Base-by-base conservation (phyloP, 2,113 vertebrate genomes). In the Oryzias celebensis region DNA sequence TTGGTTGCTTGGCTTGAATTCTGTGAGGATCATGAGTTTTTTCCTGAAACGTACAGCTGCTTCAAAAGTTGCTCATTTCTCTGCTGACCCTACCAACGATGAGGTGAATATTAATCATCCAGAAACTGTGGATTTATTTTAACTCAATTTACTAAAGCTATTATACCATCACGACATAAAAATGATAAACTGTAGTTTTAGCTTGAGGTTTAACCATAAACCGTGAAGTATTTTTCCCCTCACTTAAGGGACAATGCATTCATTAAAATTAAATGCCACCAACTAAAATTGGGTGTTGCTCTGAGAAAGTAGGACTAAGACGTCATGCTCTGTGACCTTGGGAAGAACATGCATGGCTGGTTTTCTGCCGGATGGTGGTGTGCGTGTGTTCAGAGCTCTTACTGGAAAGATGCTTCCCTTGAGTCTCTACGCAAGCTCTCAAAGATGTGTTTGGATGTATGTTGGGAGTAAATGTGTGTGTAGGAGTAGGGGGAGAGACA, bases 241-340 rank as follows among this genome's bases (percentile, higher is more conserved):
- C 64, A 78, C 68, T 72, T 63, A 57, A 75, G 50, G 58, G 77
- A 88, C 77, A 81, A 82, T 62, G 54, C 52, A 72, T 59, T 81
- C 75, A 87, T 87, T 67, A 82, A 84, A 87, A 73, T 54, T 80
- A 61, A 82, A 87, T 81, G 72, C 72, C 31, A 48, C 16, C 48
- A 75, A 77, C 78, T 83, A 68, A 86, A 85, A 77, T 68, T 55
- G 69, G 66, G 83, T 84, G 71, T 49, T 53, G 58, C 61, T 65
- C 46, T 58, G 78, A 42, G 45, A 68, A 53, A 63, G 44, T 41
- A 58, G 53, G 58, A 53, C 22, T 31, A 50, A 51, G 49, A 77
- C 36, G 14, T 75, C 54, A 77, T 65, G 23, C 52, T 31, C 54
- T 48, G 42, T 72, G 75, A 85, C 80, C 80, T 82, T 83, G 73